A percentile compares a stretch with the other conserved stretches of the same genome.
phyloP scores from a whole-genome alignment of 2,113 vertebrate species.

The Cryptoleucopteryx plumbea region DNA sequence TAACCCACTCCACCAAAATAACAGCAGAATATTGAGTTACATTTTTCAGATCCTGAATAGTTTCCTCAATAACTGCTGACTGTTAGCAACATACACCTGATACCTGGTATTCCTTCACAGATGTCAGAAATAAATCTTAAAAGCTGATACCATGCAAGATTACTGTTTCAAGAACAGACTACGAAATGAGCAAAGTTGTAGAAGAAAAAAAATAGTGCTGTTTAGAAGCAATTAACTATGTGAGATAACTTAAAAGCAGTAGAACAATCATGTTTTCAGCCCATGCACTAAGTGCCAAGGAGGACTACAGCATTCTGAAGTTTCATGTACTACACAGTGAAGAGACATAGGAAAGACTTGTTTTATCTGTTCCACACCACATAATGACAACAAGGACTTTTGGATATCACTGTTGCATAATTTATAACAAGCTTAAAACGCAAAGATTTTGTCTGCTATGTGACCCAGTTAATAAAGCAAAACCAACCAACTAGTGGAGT shows the following conservation, averaged over 20 bases:
- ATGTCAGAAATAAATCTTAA: background rate
- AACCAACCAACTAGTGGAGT: conserved; percentile 9
- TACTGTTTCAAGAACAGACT: background rate
- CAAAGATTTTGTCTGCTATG: background rate
- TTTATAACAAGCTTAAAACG: background rate
- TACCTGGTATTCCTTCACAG: background rate
- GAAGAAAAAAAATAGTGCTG: background rate
- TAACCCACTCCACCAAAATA: background rate
- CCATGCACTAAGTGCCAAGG: background rate
- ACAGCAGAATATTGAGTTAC: background rate
- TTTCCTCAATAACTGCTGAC: background rate
- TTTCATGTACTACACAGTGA: background rate
- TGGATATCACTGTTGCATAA: background rate
- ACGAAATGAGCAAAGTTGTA: background rate
- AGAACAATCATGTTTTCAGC: background rate
- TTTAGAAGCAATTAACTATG: background rate
- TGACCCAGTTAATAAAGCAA: background rate
- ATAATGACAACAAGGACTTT: background rate
- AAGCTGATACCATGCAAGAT: background rate
- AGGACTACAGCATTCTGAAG: background rate
- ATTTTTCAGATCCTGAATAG: background rate
- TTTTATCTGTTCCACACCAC: background rate
- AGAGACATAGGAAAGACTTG: background rate
- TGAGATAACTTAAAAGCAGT: background rate
- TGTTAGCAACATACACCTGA: background rate